Evolutionary conservation across 1,140 invertebrate genomes (phyloP).

Genomic region (Vanessa tameamea): DNA sequence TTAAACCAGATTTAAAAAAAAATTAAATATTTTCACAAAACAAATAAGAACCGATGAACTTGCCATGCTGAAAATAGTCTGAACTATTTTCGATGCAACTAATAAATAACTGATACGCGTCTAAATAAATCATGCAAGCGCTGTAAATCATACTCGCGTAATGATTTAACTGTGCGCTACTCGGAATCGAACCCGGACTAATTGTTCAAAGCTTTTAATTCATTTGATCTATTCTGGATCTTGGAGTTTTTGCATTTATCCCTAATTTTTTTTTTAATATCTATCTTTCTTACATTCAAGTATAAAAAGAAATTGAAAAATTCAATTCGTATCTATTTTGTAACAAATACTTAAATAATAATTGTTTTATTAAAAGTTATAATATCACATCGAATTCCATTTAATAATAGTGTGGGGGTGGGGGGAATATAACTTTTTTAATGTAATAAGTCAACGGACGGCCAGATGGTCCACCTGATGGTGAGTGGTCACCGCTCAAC

Average conservation of each 20-base stretch:
- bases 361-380: too few relatives aligned
- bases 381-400: too few relatives aligned
- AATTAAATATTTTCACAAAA: neutral
- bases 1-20: too few relatives aligned
- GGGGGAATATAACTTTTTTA: too few relatives aligned
- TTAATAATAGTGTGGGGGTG: too few relatives aligned
- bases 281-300: neutral
- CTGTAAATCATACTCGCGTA: neutral
- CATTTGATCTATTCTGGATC: slow-evolving; percentile 3
- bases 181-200: slow-evolving; percentile 7
- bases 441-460: too few relatives aligned
- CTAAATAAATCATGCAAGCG: neutral
- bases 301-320: too few relatives aligned
- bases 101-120: slow-evolving; percentile 8
- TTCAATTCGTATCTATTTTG: too few relatives aligned
- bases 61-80: neutral
- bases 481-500: too few relatives aligned
- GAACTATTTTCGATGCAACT: neutral
- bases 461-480: too few relatives aligned
- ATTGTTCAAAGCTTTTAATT: slow-evolving; percentile 6
- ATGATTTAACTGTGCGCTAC: slow-evolving; percentile 11
- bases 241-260: neutral
- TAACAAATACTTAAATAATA: too few relatives aligned
- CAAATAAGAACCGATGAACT: neutral
- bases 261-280: neutral